Evolutionary conservation across 1,140 invertebrate species (phyloP).

Genomic region (Oreohelix idahoensis): DNA sequence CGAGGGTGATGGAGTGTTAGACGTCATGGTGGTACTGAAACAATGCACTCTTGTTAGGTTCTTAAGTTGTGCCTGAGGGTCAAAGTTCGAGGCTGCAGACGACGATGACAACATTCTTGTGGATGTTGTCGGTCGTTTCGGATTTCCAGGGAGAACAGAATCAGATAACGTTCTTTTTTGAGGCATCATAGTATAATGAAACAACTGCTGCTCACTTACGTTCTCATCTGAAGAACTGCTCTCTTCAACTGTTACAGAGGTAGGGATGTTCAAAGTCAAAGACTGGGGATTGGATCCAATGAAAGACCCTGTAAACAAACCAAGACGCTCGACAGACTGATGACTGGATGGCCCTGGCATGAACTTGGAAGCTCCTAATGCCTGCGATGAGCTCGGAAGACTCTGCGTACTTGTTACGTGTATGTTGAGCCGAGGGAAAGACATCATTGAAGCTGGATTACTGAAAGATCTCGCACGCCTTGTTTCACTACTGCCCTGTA

Average conservation of each 20-base stretch:
- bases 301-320: neutral
- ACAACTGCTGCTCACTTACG: neutral
- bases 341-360: neutral
- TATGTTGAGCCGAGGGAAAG: neutral
- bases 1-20: conserved; percentile 20
- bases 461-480: conserved; percentile 1
- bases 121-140: neutral
- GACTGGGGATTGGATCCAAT: too few species aligned
- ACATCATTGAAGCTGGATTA: neutral
- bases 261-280: neutral
- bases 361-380: too few species aligned
- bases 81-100: neutral
- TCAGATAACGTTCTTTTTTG: conserved; percentile 23
- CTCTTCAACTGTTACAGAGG: conserved; percentile 7
- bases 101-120: neutral
- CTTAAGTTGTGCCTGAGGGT: neutral
- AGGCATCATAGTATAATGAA: neutral
- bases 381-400: neutral
- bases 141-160: neutral
- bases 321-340: neutral
- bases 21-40: conserved; percentile 13
- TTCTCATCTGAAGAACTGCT: conserved; percentile 31
- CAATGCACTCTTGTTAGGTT: conserved; percentile 20
- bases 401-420: neutral
- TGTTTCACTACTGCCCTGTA: neutral